Evolutionary conservation across 2,113 vertebrate species (phyloP), one percentile per base, ranked within the genome.

Genomic region (Mustela nigripes): DNA sequence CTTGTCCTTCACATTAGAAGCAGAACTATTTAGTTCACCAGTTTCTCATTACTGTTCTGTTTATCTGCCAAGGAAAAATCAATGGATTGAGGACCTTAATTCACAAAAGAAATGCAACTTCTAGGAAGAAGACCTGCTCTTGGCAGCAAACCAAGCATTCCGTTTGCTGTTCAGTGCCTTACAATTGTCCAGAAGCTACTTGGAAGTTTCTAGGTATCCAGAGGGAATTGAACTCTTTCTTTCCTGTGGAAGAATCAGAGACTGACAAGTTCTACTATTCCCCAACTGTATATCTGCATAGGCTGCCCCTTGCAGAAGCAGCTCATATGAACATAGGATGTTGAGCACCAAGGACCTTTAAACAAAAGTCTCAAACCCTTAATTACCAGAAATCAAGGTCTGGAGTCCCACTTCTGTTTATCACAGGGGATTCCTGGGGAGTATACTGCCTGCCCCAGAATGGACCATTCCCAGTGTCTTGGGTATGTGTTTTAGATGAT

Each of bases 221-320:
- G 9, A 4, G 45, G 36, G 48, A 45, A 80, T 1, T n/a, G 15
- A 31, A 84, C 39, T 94, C 56, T 42, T 80, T 11, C 26, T 50
- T 67, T 53, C 62, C 19, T 50, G 74, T 12, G 42, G 19, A 62
- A 58, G 11, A 78, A 28, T 71, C 53, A 67, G 78, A 83, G 48
- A 80, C 39, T 42, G 71, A 33, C 48, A 60, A 74, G 50, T 62
- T 85, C 24, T n/a, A 18, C 24, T 50, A 3, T 81, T 83, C 33
- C 42, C 33, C n/a, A 60, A 26, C 56, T n/a, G 22, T 22, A 53
- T 3, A 0, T n/a, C 4, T 1, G 0, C 0, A 3, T 15, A 18
- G 58, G 14, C 69, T 3, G 0, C 22, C 16, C 50, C 45, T 74
- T 74, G 84, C 10, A 50, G 42, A 28, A 91, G 62, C 26, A 45